Conservation (phyloP, 2,888 invertebrate genomes). For the Parelbella ahira region DNA sequence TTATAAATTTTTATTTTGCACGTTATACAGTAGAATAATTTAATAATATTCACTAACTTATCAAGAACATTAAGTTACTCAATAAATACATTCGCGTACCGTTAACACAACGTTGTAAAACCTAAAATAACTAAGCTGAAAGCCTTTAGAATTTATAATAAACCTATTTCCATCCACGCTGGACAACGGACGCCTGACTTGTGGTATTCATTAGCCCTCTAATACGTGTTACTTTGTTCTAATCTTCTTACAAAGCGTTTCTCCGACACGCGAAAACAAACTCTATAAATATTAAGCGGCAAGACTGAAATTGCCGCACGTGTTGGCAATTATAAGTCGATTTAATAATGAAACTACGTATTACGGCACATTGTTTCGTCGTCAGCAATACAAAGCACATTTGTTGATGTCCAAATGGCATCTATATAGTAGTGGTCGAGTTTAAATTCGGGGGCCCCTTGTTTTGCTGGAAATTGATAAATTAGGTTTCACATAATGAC, state of each 20-base stretch:
- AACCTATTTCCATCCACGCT: conserved; percentile 30
- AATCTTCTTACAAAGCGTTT: conserved; percentile 59
- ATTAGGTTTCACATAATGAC: too few species aligned
- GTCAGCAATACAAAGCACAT: conserved; percentile 56
- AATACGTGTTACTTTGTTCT: conserved; percentile 72
- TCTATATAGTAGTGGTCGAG: conserved; percentile 27
- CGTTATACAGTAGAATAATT: too few species aligned
- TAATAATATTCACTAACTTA: too few species aligned
- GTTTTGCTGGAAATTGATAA: conserved; percentile 1
- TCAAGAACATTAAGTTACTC: too few species aligned
- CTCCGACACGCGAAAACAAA: conserved; percentile 33
- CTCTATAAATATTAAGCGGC: too few species aligned
- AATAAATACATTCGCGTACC: conserved; percentile 1
- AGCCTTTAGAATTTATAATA: conserved; percentile 28
- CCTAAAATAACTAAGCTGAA: conserved; percentile 28
- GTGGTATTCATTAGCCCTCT: conserved; percentile 71
- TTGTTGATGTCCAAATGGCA: conserved; percentile 54
- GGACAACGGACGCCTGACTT: conserved; percentile 53
- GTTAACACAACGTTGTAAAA: conserved; percentile 16
- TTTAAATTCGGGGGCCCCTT: conserved; percentile 6
- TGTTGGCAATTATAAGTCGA: conserved; percentile 50
- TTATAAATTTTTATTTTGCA: too few species aligned
- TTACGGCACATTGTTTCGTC: conserved; percentile 61
- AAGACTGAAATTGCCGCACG: too few species aligned
- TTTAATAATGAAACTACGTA: conserved; percentile 58